Percentiles rank a stretch among this genome's conserved stretches.
Conservation (phyloP, 2,888 invertebrate genomes). For the Tinea trinotella region DNA sequence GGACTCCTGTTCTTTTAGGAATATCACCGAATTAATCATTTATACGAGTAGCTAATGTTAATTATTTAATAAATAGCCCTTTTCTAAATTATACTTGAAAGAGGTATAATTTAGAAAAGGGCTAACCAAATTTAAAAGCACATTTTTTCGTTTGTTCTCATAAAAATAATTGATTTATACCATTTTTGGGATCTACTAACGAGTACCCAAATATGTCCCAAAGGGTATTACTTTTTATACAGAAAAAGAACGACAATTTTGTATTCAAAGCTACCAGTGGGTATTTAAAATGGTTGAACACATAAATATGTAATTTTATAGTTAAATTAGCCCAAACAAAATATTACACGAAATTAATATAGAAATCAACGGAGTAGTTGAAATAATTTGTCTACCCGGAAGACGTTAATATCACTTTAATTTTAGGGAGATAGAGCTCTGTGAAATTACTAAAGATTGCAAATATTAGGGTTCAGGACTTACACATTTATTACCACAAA, state of each 20-base stretch:
- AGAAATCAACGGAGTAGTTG: not conserved
- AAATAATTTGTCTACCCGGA: not conserved
- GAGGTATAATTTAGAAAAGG: too few relatives aligned
- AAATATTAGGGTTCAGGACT: too few relatives aligned
- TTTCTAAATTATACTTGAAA: too few relatives aligned
- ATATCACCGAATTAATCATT: too few relatives aligned
- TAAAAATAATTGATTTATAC: slow-evolving; percentile 8
- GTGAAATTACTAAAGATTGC: too few relatives aligned
- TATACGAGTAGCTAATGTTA: too few relatives aligned
- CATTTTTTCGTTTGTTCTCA: not conserved
- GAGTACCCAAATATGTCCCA: not conserved
- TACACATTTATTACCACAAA: too few relatives aligned
- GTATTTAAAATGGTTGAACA: too few relatives aligned
- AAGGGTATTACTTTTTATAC: not conserved
- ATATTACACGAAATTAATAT: not conserved
- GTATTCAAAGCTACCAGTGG: not conserved
- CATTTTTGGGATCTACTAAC: not conserved
- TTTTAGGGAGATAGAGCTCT: too few relatives aligned
- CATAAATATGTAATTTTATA: not conserved
- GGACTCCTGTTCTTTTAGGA: too few relatives aligned
- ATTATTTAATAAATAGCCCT: too few relatives aligned
- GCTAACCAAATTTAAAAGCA: not conserved
- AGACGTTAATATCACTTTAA: too few relatives aligned
- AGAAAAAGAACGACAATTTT: not conserved
- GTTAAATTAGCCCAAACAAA: not conserved